These are phyloP conservation scores for Chamaetylas fuelleborni DNA, from an alignment of 2,113 vertebrate species.

Conservation along the genomic window DNA sequence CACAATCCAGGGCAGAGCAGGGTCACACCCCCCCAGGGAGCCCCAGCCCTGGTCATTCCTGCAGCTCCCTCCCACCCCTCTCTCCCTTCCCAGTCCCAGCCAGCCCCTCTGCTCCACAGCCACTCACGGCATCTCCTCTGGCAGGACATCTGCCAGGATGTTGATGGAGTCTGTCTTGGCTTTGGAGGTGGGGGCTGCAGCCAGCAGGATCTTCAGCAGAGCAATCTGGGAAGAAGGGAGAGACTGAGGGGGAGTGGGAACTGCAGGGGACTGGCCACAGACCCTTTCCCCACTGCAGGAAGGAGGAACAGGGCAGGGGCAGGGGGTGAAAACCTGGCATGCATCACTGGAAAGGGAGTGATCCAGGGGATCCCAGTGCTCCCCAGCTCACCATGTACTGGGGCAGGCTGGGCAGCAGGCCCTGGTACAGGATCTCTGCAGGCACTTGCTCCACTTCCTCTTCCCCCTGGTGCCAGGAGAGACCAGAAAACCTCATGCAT, in stretches of 20 bases:
- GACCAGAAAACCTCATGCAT: neutral
- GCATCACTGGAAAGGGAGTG: neutral
- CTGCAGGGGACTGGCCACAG: rapidly evolving
- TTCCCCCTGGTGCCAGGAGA: conserved; percentile 82
- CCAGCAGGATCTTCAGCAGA: conserved; percentile 93
- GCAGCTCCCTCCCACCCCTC: neutral
- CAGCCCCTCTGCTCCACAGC: neutral
- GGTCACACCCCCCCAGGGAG: neutral
- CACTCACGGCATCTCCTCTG: conserved; percentile 99
- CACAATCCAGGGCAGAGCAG: neutral
- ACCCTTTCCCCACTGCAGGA: neutral
- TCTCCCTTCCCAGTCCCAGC: neutral
- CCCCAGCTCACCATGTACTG: conserved; percentile 92
- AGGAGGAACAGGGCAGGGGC: neutral
- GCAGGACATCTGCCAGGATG: conserved; percentile 94
- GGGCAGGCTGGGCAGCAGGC: conserved; percentile 93
- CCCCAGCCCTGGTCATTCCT: neutral
- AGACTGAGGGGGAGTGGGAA: neutral
- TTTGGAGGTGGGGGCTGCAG: conserved; percentile 97
- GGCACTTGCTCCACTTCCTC: conserved; percentile 92
- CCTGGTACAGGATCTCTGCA: conserved; percentile 93
- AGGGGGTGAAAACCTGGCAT: neutral
- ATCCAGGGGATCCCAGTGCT: neutral
- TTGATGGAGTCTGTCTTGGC: conserved; percentile 99
- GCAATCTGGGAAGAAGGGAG: conserved; percentile 81